Evolutionary conservation across 2,113 vertebrate genomes (phyloP), one percentile per base, ranked within the genome.

Genomic region (Vanacampus margaritifer): DNA sequence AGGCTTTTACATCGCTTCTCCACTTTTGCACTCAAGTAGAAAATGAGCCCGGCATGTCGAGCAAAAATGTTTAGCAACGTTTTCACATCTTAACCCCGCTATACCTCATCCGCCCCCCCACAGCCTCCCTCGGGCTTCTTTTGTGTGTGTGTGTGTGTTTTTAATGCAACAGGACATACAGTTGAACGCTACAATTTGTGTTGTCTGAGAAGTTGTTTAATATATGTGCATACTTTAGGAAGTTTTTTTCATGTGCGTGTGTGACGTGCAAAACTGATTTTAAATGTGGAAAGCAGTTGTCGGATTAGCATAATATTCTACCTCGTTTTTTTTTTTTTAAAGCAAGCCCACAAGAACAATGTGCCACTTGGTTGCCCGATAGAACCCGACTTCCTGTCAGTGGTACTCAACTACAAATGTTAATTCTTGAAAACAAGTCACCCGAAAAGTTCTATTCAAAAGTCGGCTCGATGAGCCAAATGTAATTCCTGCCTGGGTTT

Each of bases 1-100:
- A 81, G 85, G 78, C 72, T 86, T 86, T 83, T 82, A 82, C 88
- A 71, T 71, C 51, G 68, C 65, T 84, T 60, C 71, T 73, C 71
- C 80, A 53, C 78, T 76, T 79, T 64, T 73, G 79, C 76, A 73
- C 78, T 66, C n/a, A 62, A 85, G 76, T 59, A 75, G 84, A 81
- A 84, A 87, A 78, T 73, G 69, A 79, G 75, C 68, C 64, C 23
- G 35, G 71, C 60, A 64, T 82, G 67, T 74, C 68, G 69, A 79
- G 74, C 73, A 62, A 81, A 82, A 82, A 86, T 83, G 78, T 86
- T 87, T 75, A 68, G 70, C 53, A 60, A 68, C 74, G 53, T 83
- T 85, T 79, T 58, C 65, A 58, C 72, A 66, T 76, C 70, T 81
- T 75, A 71, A 80, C 79, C 67, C 64, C 9, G 28, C 28, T 57